phyloP scores from a whole-genome alignment of 1,140 invertebrate genomes.

The Ips typographus region DNA sequence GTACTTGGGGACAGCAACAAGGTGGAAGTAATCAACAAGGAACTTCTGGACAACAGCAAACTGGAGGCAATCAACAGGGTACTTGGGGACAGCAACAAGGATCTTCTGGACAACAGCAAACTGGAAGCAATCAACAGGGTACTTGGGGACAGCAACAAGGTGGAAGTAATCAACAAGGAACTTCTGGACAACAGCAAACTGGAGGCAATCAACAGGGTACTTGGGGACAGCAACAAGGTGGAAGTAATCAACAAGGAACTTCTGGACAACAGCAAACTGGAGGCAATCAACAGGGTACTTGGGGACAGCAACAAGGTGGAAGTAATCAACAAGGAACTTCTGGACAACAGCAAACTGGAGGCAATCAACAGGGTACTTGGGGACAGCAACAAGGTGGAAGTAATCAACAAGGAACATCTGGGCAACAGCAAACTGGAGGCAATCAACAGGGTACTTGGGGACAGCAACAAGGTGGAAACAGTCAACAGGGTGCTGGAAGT shows the following conservation, averaged over 20 bases:
- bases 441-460: slow-evolving; percentile 34
- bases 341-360: background rate
- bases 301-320: slow-evolving; percentile 8
- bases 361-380: background rate
- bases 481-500: background rate
- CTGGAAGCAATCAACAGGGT: background rate
- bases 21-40: slow-evolving; percentile 12
- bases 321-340: background rate
- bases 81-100: background rate
- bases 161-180: background rate
- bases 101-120: background rate
- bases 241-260: slow-evolving; percentile 1
- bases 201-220: slow-evolving; percentile 32
- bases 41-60: background rate
- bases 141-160: background rate
- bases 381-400: slow-evolving; percentile 3
- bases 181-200: background rate
- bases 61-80: background rate
- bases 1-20: slow-evolving; percentile 35
- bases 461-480: background rate
- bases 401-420: background rate
- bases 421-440: slow-evolving; percentile 5
- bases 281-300: slow-evolving; percentile 28
- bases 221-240: slow-evolving; percentile 15
- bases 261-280: background rate